Evolutionary conservation across 2,797 vertebrate genomes (phyloP).

Genomic region (Sebastes glaucus): DNA sequence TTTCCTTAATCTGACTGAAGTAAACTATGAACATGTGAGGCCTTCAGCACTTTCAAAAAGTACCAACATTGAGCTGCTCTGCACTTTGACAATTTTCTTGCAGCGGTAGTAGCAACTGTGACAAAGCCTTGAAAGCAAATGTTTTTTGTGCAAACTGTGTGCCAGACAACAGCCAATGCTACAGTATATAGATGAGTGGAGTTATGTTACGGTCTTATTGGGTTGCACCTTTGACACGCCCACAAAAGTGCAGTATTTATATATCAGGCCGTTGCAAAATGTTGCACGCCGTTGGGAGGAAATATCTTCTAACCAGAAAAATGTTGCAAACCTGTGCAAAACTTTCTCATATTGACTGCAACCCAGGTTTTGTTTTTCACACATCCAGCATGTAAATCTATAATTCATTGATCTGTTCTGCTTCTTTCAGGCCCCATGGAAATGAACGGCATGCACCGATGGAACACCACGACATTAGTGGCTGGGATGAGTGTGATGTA

Average conservation of each 20-base stretch:
- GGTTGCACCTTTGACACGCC: background rate
- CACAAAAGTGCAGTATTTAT: background rate
- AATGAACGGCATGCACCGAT: conserved; percentile 45
- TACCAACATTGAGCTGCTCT: background rate
- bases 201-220: background rate
- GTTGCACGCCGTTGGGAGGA: background rate
- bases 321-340: background rate
- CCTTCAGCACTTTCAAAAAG: background rate
- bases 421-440: conserved; percentile 72
- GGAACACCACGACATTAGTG: conserved; percentile 74
- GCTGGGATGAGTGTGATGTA: conserved; percentile 84
- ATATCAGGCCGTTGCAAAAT: background rate
- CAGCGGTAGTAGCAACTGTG: background rate
- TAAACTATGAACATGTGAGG: background rate
- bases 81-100: background rate
- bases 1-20: background rate
- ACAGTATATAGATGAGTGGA: background rate
- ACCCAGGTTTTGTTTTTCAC: background rate
- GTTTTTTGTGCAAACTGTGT: background rate
- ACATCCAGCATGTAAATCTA: background rate
- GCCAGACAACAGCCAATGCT: background rate
- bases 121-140: background rate
- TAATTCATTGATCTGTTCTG: background rate
- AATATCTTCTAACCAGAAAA: background rate
- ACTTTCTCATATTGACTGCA: background rate